Evolutionary conservation across 2,797 vertebrate species (phyloP), one percentile per base, ranked within the genome.

Genomic region (Cynodonichthys magdalenae): DNA sequence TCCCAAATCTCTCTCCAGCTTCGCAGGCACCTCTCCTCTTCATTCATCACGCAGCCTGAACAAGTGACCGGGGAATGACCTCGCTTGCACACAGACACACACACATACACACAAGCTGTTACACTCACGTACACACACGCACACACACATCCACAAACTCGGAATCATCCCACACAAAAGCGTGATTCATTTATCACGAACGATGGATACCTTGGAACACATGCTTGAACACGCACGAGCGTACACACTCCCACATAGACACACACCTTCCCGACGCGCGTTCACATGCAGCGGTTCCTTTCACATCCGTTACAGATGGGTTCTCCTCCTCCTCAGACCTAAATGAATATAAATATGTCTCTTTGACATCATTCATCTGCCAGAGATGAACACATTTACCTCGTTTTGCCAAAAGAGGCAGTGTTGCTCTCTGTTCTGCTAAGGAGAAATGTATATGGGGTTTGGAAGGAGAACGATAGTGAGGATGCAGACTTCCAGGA

Each of bases 271-370:
- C 46, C 44, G 29, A 53, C 59, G 59, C 76, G 82, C 80, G 57
- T 76, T 69, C 87, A 75, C 74, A 78, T 81, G n/a, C 75, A 57
- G 79, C 68, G 7, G 77, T 61, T 87, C 81, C 88, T 85, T 89
- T 94, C 93, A 90, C 94, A 94, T 89, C 90, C 84, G 90, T 91
- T 91, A 90, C 91, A 92, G 90, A 92, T 91, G 87, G 88, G 71
- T 85, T 92, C 87, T 90, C 89, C 87, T 92, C 90, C 89, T 88
- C 86, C 85, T 87, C 80, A 70, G 79, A 77, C 85, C 89, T 92
- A 92, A 92, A 92, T 92, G 87, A 92, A 92, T 92, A 92, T 91
- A 92, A 92, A 92, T 92, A 91, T 89, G 87, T 90, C 89, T 86
- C 83, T 87, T 91, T 92, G 88, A 92, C 89, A 92, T 90, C 87